These are phyloP conservation scores for Dromiciops gliroides DNA, from an alignment of 2,113 vertebrate genomes.

Conservation along the genomic window DNA sequence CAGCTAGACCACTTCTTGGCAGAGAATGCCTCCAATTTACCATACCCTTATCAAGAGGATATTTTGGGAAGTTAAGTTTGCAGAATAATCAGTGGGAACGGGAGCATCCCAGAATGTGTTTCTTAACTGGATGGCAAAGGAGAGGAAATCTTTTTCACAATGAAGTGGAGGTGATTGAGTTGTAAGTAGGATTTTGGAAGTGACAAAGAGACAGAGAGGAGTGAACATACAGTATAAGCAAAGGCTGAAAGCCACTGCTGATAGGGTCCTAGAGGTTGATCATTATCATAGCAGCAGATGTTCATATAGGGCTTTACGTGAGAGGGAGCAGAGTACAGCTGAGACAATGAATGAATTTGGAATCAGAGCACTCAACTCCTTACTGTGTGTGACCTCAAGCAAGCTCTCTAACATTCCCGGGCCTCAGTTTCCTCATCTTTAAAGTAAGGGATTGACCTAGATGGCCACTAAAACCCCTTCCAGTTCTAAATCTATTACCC, in stretches of 20 bases:
- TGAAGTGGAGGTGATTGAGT: neutral
- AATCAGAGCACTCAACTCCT: neutral
- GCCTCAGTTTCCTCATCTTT: neutral
- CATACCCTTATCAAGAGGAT: neutral
- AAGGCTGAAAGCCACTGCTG: neutral
- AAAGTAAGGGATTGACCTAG: neutral
- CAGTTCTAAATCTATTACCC: neutral
- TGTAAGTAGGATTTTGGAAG: neutral
- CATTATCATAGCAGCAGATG: neutral
- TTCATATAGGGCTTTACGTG: neutral
- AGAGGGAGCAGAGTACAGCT: neutral
- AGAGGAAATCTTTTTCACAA: neutral
- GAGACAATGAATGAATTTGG: neutral
- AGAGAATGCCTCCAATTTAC: neutral
- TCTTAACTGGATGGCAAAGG: slow-evolving; percentile 3
- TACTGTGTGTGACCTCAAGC: neutral
- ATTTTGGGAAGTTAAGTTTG: neutral
- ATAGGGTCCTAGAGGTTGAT: neutral
- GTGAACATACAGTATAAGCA: neutral
- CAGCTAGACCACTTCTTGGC: neutral
- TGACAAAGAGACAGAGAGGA: neutral
- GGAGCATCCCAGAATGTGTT: neutral
- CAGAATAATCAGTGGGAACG: neutral
- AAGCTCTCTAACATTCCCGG: neutral
- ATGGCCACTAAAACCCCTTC: neutral